Conservation (phyloP, 2,113 vertebrate genomes). For the Phrynosoma platyrhinos region DNA sequence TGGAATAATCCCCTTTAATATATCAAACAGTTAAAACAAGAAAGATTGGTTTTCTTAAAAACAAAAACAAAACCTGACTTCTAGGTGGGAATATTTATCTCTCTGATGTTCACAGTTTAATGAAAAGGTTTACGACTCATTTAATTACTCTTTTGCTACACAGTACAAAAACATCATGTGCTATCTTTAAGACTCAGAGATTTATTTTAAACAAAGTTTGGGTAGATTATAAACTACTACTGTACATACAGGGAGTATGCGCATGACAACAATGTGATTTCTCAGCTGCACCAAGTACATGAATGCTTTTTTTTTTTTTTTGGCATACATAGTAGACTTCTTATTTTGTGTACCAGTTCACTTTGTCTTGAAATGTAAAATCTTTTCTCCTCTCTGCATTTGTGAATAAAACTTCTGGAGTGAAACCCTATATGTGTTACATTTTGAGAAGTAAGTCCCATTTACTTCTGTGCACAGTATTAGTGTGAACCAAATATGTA, state of each 20-base stretch:
- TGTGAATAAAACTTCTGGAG: neutral
- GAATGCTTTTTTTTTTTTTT: no score
- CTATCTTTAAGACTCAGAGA: neutral
- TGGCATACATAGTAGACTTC: neutral
- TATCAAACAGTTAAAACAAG: slow-evolving; percentile 32
- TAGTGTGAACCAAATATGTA: neutral
- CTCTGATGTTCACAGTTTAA: neutral
- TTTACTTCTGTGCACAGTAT: neutral
- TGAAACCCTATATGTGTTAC: neutral
- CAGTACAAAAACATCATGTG: neutral
- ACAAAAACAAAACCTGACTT: neutral
- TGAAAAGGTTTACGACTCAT: neutral
- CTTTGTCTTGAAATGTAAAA: neutral
- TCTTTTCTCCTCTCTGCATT: neutral
- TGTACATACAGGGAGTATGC: neutral
- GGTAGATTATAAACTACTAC: no score
- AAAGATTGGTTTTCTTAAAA: neutral
- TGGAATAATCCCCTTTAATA: slow-evolving; percentile 58
- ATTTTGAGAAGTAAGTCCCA: neutral
- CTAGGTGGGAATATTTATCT: neutral
- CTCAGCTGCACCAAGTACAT: no score
- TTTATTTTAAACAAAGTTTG: no score
- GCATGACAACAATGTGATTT: neutral
- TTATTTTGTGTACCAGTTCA: neutral
- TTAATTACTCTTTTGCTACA: neutral